Evolutionary conservation across 2,888 invertebrate genomes (phyloP).

Genomic region (Caenorhabditis virilis): DNA sequence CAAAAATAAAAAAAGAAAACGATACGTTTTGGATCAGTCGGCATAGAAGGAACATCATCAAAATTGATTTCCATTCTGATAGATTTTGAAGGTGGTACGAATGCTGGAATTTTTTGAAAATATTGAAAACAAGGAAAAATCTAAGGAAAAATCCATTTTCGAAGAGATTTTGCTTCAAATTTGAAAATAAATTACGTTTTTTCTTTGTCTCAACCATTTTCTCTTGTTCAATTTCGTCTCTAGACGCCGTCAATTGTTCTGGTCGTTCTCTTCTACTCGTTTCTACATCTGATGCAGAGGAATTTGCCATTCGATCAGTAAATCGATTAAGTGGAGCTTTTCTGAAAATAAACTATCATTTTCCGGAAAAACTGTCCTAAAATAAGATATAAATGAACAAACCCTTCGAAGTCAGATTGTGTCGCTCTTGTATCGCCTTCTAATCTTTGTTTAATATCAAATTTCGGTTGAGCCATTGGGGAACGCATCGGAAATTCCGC

Average conservation of each 20-base stretch:
- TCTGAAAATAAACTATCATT: background rate
- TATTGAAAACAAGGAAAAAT: too few relatives aligned
- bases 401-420: constrained; percentile 34
- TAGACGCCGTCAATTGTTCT: too few relatives aligned
- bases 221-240: too few relatives aligned
- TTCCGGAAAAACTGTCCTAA: background rate
- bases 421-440: constrained; percentile 26
- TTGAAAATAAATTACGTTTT: constrained; percentile 1
- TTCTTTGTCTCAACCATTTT: background rate
- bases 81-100: constrained; percentile 31
- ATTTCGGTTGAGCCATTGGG: too few relatives aligned
- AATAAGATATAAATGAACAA: background rate
- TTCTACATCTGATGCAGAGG: constrained; percentile 32
- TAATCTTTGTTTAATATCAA: too few relatives aligned
- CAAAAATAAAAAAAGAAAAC: constrained; percentile 1
- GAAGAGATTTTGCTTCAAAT: background rate
- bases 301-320: too few relatives aligned
- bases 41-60: constrained; percentile 23
- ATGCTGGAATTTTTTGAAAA: constrained; percentile 18
- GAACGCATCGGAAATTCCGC: background rate
- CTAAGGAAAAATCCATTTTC: background rate
- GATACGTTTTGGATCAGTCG: constrained; percentile 25
- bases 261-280: constrained; percentile 19
- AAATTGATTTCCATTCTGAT: constrained; percentile 56
- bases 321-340: too few relatives aligned